phyloP scores from a whole-genome alignment of 2,888 invertebrate genomes.

The Lumbricus terrestris region DNA sequence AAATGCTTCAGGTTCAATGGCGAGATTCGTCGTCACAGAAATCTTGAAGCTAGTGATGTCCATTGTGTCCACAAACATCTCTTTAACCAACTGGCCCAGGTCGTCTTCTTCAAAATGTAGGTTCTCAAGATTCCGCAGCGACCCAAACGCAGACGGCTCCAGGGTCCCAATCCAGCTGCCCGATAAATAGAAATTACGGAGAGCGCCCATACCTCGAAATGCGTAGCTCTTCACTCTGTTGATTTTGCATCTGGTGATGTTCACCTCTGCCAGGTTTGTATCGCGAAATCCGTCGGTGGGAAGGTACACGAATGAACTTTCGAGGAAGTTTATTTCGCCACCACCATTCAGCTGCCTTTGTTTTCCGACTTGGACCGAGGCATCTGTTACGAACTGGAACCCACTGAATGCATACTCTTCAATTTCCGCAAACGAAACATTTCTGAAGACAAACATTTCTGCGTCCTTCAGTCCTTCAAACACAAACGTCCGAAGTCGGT shows the following conservation, averaged over 20 bases:
- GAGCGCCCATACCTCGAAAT: constrained; percentile 22
- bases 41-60: constrained; percentile 19
- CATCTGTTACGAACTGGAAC: neutral
- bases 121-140: constrained; percentile 17
- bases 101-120: constrained; percentile 13
- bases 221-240: neutral
- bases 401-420: constrained; percentile 22
- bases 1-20: constrained; percentile 21
- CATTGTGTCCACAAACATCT: constrained; percentile 18
- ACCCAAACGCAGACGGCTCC: neutral
- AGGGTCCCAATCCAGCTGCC: constrained; percentile 9
- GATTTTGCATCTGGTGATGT: constrained; percentile 12
- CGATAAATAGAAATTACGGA: constrained; percentile 10
- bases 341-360: neutral
- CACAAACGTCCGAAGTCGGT: constrained; percentile 14
- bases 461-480: constrained; percentile 27
- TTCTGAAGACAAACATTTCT: neutral
- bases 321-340: constrained; percentile 16
- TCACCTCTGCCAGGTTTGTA: constrained; percentile 22
- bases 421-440: constrained; percentile 10
- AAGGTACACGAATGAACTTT: constrained; percentile 12
- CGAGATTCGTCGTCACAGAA: neutral
- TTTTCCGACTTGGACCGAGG: neutral
- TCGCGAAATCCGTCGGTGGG: constrained; percentile 26
- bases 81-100: neutral